A percentile compares a stretch with the other conserved stretches of the same genome.
phyloP scores from a whole-genome alignment of 2,888 invertebrate genomes.

The Lithophane ornitopus region DNA sequence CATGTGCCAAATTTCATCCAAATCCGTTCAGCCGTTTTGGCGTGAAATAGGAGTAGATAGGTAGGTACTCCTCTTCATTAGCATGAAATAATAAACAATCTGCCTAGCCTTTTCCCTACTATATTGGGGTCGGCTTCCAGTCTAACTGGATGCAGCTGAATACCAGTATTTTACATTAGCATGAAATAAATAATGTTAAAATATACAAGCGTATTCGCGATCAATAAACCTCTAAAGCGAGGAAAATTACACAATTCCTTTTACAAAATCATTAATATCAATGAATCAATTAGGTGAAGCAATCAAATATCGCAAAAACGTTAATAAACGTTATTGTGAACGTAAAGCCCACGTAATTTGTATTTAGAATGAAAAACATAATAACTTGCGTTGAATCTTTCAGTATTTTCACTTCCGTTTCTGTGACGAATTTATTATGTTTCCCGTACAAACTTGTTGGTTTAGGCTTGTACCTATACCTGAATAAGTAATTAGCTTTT shows the following conservation, averaged over 20 bases:
- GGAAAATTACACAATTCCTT: slow-evolving; percentile 32
- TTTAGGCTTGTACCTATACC: slow-evolving; percentile 15
- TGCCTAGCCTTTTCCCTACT: too few relatives aligned
- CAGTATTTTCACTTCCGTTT: background rate
- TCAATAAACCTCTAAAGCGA: slow-evolving; percentile 13
- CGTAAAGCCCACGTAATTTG: slow-evolving; percentile 31
- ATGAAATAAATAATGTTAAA: slow-evolving; percentile 9
- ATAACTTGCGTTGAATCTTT: slow-evolving; percentile 16
- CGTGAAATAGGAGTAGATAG: too few relatives aligned
- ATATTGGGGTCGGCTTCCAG: too few relatives aligned
- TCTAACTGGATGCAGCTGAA: too few relatives aligned
- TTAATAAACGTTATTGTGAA: slow-evolving; percentile 27
- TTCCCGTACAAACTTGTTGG: slow-evolving; percentile 20
- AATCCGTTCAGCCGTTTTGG: too few relatives aligned
- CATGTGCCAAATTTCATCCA: too few relatives aligned
- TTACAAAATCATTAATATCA: slow-evolving; percentile 33
- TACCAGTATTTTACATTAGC: too few relatives aligned
- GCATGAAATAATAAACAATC: slow-evolving; percentile 1
- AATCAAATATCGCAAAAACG: slow-evolving; percentile 39
- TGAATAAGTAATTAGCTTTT: slow-evolving; percentile 27
- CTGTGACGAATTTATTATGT: slow-evolving; percentile 27
- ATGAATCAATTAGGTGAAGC: slow-evolving; percentile 39
- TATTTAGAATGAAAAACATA: slow-evolving; percentile 44
- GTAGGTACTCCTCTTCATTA: background rate
- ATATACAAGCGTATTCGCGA: slow-evolving; percentile 9